phyloP scores from a whole-genome alignment of 2,797 vertebrate genomes.

The Lophotriccus pileatus region DNA sequence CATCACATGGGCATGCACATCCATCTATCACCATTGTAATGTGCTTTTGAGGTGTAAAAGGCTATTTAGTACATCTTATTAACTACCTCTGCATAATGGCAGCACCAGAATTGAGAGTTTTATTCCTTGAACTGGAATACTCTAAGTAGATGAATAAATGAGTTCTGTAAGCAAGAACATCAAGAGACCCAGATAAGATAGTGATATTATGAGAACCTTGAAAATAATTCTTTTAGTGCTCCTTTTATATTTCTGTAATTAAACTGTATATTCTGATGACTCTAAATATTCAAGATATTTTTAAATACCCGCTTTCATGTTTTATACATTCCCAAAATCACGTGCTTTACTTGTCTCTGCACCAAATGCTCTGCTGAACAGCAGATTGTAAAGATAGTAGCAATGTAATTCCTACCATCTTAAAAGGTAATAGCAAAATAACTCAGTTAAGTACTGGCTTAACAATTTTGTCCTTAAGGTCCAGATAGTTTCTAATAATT shows the following conservation, averaged over 20 bases:
- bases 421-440: not conserved
- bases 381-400: not conserved
- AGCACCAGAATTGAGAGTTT: slow-evolving; percentile 16
- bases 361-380: not conserved
- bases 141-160: slow-evolving; percentile 17
- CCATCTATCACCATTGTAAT: not conserved
- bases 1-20: not conserved
- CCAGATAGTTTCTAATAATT: not conserved
- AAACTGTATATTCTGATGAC: not conserved
- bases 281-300: not conserved
- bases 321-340: not conserved
- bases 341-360: not conserved
- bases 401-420: not conserved
- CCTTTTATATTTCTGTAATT: not conserved
- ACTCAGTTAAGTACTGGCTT: not conserved
- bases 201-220: not conserved
- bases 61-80: slow-evolving; percentile 34
- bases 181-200: not conserved
- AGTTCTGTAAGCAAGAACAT: slow-evolving; percentile 1
- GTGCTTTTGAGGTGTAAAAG: slow-evolving; percentile 21
- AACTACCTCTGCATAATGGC: slow-evolving; percentile 19
- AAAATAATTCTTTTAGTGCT: not conserved
- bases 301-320: not conserved
- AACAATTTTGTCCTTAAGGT: not conserved
- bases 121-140: not conserved